These are phyloP conservation scores for Lethenteron reissneri DNA, from an alignment of 2,113 vertebrate genomes.

Conservation along the genomic window DNA sequence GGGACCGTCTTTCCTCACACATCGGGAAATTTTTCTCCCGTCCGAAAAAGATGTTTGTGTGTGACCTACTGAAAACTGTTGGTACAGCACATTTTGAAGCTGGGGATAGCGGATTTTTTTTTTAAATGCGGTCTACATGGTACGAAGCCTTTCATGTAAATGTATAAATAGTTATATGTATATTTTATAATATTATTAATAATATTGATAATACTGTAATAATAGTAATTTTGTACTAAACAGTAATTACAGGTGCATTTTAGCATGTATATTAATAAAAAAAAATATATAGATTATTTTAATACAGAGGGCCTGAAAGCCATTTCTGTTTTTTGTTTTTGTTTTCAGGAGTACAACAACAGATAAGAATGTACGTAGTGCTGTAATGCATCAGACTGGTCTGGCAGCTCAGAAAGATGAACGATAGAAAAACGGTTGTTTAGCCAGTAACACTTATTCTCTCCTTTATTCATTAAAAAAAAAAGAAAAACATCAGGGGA, in stretches of 20 bases:
- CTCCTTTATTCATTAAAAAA: not conserved
- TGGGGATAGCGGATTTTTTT: not conserved
- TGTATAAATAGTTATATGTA: not conserved
- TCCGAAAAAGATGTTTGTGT: not conserved
- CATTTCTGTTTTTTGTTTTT: not conserved
- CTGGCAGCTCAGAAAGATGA: not conserved
- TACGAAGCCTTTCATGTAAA: not conserved
- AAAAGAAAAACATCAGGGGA: not conserved
- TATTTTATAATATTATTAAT: too few species aligned
- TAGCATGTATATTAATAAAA: constrained; percentile 1
- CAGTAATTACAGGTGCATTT: constrained; percentile 3
- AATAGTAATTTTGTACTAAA: not conserved
- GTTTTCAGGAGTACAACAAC: too few species aligned
- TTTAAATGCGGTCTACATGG: not conserved
- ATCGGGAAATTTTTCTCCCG: not conserved
- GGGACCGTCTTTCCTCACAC: not conserved
- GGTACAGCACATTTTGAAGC: not conserved
- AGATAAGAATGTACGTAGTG: too few species aligned
- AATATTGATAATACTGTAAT: not conserved
- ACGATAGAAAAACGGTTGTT: not conserved
- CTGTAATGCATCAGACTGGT: too few species aligned
- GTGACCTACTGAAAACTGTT: not conserved
- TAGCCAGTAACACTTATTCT: not conserved
- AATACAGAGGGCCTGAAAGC: not conserved
- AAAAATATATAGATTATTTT: not conserved